Evolutionary conservation across 2,888 invertebrate species (phyloP), one percentile per base, ranked within the genome.

Genomic region (Drosophila pseudotakahashii): DNA sequence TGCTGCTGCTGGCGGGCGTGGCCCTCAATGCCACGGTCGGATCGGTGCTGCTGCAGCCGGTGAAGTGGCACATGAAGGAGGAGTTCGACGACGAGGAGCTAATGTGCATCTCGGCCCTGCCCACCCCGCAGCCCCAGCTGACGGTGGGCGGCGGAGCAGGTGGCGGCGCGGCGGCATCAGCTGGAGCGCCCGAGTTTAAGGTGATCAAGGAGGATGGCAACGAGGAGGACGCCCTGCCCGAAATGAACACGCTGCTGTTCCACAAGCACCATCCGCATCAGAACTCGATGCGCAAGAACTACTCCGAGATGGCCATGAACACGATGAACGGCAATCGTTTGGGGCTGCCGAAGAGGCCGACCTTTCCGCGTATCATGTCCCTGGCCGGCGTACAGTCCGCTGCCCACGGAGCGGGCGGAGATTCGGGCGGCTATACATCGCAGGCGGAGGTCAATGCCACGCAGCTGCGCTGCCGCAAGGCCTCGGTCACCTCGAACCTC

Each of bases 401-500:
- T 19, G 19, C 19, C 19, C 19, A 19, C 3, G 19, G 19, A 0
- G 81, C 73, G 76, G 55, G 79, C 79, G 37, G 84, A 74, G 50
- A 89, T 79, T 86, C 84, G 26, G 88, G 85, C 47, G 89, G 85
- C 2, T 75, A 88, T 92, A 57, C 80, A n/a, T 89, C 94, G 88
- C 55, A 93, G 92, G 37, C 93, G 92, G 94, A 94, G 75, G 76
- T 92, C 10, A 93, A 92, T 71, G 93, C 81, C 9, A 79, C 93
- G 60, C 92, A 93, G 11, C 92, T 94, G 11, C 90, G 94, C 23
- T 92, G 92, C 66, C 92, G 94, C 73, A 94, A 94, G 88, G 94
- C 94, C 53, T 95, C 95, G 2, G 94, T 95, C 39, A 94, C 95
- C 78, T 95, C 95, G 16, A 95, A 94, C 88, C 94, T 95, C 76